These are phyloP conservation scores for Diglossa cyanea DNA, from an alignment of 2,797 vertebrate species.

Conservation along the genomic window DNA sequence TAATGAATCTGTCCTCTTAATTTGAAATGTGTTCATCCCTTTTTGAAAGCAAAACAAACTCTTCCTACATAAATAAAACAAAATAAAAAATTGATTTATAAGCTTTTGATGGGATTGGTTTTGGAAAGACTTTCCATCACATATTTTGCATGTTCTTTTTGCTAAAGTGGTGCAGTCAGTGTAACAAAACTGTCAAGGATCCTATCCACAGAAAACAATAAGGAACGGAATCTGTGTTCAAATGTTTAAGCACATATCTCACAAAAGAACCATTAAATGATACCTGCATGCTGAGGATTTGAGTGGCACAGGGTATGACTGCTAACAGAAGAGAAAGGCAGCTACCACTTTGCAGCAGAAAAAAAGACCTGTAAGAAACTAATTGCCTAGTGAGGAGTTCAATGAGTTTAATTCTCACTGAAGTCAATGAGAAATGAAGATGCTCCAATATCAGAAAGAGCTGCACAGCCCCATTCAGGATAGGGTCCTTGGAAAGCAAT, in stretches of 20 bases:
- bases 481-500: slow-evolving; percentile 64
- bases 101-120: neutral
- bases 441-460: neutral
- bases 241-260: neutral
- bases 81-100: neutral
- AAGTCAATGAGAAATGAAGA: neutral
- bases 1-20: neutral
- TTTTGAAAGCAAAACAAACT: neutral
- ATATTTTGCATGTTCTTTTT: neutral
- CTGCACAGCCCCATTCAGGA: neutral
- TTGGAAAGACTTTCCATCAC: neutral
- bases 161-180: neutral
- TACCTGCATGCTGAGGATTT: neutral
- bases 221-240: neutral
- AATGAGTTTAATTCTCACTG: neutral
- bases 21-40: neutral
- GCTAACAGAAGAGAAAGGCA: neutral
- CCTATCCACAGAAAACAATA: neutral
- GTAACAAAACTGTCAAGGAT: neutral
- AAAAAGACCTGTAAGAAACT: slow-evolving; percentile 5
- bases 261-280: neutral
- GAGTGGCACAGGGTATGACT: neutral
- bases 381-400: slow-evolving; percentile 1
- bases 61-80: neutral
- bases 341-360: neutral